These are phyloP conservation scores for Iguana delicatissima DNA, from an alignment of 2,797 vertebrate species.

Conservation along the genomic window DNA sequence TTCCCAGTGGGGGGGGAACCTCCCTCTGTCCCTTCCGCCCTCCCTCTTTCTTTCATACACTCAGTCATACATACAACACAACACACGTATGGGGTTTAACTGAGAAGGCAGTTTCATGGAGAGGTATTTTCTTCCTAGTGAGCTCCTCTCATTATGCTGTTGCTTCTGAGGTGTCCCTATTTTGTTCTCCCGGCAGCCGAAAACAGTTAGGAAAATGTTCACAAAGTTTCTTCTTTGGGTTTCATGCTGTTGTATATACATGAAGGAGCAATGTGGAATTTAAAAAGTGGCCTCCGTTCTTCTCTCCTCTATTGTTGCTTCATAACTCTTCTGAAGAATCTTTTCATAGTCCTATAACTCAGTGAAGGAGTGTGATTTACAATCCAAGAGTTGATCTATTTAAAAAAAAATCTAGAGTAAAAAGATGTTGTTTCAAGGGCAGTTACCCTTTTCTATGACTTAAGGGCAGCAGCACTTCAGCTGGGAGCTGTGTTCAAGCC, in stretches of 20 bases:
- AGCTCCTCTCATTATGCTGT: not conserved
- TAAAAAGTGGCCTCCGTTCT: not conserved
- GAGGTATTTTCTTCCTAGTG: not conserved
- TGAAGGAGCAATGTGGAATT: conserved; percentile 28
- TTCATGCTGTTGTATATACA: not conserved
- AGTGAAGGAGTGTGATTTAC: conserved; percentile 10
- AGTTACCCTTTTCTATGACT: not conserved
- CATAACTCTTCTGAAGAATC: not conserved
- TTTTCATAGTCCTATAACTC: not conserved
- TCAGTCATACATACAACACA: no score
- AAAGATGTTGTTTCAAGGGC: conserved; percentile 22
- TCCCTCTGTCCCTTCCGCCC: not conserved
- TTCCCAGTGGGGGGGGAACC: not conserved
- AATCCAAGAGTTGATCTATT: not conserved
- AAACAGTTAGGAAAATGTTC: conserved; percentile 26
- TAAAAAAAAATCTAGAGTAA: conserved; percentile 4
- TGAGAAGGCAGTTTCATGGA: conserved; percentile 12
- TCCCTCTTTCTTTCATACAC: no score
- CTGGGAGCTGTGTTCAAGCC: conserved; percentile 16
- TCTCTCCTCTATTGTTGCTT: not conserved
- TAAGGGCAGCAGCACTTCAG: not conserved
- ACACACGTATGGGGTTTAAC: conserved; percentile 5
- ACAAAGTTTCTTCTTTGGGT: not conserved
- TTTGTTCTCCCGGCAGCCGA: conserved; percentile 15
- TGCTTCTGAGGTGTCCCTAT: conserved; percentile 1